Percentiles rank a stretch among this genome's conserved stretches.
Evolutionary conservation across 2,113 vertebrate species (phyloP).

Genomic region (Zosterops japonicus): DNA sequence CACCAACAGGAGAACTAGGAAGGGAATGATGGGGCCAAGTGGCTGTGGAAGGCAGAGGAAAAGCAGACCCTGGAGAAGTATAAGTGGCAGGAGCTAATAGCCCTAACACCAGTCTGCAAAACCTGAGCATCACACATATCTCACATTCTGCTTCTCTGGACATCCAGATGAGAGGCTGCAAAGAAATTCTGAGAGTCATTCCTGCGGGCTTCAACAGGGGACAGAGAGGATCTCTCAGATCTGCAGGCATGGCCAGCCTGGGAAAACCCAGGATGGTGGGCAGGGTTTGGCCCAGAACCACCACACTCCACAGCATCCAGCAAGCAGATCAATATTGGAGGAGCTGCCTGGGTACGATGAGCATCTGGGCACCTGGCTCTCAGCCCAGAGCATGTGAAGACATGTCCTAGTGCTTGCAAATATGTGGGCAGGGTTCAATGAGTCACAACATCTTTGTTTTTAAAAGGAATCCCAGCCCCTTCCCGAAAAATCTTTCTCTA

Average conservation of each 20-base stretch:
- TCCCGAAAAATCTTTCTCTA: not conserved
- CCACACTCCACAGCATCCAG: accelerated
- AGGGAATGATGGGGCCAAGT: not conserved
- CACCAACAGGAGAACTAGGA: not conserved
- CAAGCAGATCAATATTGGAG: accelerated
- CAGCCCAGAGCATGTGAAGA: not conserved
- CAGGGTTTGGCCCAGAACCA: not conserved
- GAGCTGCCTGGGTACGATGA: not conserved
- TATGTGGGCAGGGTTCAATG: too few species aligned
- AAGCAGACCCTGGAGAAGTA: not conserved
- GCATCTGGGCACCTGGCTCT: not conserved
- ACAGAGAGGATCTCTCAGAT: not conserved
- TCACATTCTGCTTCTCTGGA: not conserved
- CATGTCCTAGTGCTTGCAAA: accelerated
- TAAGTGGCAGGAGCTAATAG: not conserved
- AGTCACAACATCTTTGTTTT: not conserved
- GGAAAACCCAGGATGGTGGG: not conserved
- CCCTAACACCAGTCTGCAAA: accelerated
- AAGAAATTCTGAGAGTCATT: not conserved
- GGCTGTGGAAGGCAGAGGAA: not conserved
- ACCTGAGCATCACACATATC: accelerated
- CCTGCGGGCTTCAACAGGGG: not conserved
- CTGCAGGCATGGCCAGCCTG: not conserved
- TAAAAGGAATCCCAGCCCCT: not conserved
- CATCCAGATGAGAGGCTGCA: not conserved